Evolutionary conservation across 2,888 invertebrate species (phyloP).

Genomic region (Alcis repandata): DNA sequence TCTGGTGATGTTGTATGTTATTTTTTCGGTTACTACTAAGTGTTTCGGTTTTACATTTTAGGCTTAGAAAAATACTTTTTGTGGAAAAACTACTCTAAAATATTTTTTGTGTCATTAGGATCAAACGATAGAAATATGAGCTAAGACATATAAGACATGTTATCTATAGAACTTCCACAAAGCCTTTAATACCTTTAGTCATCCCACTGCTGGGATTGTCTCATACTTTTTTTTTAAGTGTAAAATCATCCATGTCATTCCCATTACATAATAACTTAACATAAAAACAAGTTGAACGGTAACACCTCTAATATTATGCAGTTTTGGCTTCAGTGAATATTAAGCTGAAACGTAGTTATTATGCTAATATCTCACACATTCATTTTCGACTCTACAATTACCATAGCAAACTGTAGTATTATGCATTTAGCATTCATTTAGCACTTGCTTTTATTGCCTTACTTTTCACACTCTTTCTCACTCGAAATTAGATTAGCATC

Average conservation of each 20-base stretch:
- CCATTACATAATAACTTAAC: neutral
- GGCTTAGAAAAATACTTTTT: too few relatives aligned
- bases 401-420: conserved; percentile 25
- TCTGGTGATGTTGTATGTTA: neutral
- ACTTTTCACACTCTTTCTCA: conserved; percentile 33
- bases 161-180: too few relatives aligned
- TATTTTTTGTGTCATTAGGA: too few relatives aligned
- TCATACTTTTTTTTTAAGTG: too few relatives aligned
- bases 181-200: too few relatives aligned
- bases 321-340: neutral
- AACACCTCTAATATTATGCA: neutral
- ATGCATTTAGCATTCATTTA: conserved; percentile 42
- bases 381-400: conserved; percentile 23
- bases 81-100: too few relatives aligned
- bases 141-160: too few relatives aligned
- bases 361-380: conserved; percentile 12
- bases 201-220: too few relatives aligned
- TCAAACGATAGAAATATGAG: too few relatives aligned
- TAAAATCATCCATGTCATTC: neutral
- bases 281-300: neutral
- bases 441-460: conserved; percentile 29
- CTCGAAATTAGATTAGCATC: neutral
- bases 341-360: neutral
- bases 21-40: neutral
- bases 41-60: too few relatives aligned